These are phyloP conservation scores for Eremophila alpestris DNA, from an alignment of 2,797 vertebrate species.

Conservation along the genomic window DNA sequence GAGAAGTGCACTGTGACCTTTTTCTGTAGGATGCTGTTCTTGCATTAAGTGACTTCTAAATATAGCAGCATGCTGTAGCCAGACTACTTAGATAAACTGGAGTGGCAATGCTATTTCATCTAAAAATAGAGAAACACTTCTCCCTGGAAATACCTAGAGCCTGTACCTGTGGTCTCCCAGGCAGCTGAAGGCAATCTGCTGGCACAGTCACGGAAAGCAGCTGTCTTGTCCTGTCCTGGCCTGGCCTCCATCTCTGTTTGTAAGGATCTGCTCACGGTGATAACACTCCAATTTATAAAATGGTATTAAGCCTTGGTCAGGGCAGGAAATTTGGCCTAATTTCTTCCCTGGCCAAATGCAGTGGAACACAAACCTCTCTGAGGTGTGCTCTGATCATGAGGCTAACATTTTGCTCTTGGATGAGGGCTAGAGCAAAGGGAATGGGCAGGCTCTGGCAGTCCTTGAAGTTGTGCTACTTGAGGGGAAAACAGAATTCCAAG, in stretches of 20 bases:
- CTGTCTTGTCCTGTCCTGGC: background rate
- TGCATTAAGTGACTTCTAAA: slow-evolving; percentile 23
- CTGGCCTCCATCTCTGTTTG: background rate
- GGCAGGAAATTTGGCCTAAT: background rate
- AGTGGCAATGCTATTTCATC: background rate
- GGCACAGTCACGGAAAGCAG: background rate
- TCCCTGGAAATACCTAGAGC: background rate
- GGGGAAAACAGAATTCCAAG: background rate
- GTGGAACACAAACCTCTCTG: background rate
- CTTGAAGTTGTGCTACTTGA: background rate
- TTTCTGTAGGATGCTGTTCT: background rate
- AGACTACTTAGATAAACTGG: background rate
- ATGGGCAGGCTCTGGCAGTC: background rate
- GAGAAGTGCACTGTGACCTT: background rate
- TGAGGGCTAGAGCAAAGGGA: background rate
- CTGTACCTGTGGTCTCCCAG: background rate
- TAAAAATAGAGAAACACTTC: slow-evolving; percentile 31
- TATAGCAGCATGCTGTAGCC: background rate
- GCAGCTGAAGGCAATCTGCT: background rate
- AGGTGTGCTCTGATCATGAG: background rate
- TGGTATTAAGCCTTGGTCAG: background rate
- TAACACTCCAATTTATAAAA: background rate
- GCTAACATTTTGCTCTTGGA: background rate
- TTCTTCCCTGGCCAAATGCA: background rate
- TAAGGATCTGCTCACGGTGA: background rate